Evolutionary conservation across 2,113 vertebrate genomes (phyloP).

Genomic region (Hippoglossus stenolepis): DNA sequence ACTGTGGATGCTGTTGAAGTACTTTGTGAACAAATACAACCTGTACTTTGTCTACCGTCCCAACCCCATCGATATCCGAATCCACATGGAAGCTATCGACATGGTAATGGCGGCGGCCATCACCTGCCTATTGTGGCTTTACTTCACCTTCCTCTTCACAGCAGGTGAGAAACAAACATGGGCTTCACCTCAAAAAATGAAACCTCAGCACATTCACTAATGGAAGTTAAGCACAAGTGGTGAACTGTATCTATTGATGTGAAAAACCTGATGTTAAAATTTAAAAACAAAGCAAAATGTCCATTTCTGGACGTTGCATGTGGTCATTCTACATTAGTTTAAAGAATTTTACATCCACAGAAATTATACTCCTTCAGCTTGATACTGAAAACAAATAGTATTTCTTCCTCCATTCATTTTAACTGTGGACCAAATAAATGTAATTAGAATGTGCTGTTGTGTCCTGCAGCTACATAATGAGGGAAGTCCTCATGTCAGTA

Average conservation of each 20-base stretch:
- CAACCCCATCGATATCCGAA: conserved; percentile 87
- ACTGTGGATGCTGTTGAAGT: conserved; percentile 92
- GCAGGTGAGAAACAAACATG: conserved; percentile 80
- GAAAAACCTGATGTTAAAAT: too few species aligned
- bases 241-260: not conserved
- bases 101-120: conserved; percentile 94
- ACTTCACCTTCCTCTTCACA: conserved; percentile 91
- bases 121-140: conserved; percentile 95
- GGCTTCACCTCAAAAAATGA: not conserved
- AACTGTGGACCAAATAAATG: too few species aligned
- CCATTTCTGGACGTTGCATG: too few species aligned
- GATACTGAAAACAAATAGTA: too few species aligned
- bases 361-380: too few species aligned
- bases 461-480: not conserved
- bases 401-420: too few species aligned
- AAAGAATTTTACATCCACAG: too few species aligned
- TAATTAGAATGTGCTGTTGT: not conserved
- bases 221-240: too few species aligned
- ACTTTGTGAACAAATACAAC: conserved; percentile 95
- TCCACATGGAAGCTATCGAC: conserved; percentile 92
- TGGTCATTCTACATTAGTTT: too few species aligned
- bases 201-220: not conserved
- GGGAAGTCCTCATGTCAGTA: too few species aligned
- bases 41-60: conserved; percentile 92
- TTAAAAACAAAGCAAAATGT: too few species aligned